Conservation (phyloP, 2,888 invertebrate species). For the Cabera pusaria region DNA sequence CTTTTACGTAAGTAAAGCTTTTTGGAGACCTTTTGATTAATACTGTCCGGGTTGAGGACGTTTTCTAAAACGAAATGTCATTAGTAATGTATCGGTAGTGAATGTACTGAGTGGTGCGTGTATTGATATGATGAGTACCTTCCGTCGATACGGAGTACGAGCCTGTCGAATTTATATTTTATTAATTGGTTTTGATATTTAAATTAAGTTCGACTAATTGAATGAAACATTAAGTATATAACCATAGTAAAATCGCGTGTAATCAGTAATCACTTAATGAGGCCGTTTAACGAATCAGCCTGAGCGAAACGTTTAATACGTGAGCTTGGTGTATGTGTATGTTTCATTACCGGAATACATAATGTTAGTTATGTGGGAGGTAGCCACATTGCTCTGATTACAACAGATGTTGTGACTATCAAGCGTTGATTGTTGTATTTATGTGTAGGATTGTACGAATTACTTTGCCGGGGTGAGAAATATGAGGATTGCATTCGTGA, state of each 20-base stretch:
- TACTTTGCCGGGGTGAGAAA: constrained; percentile 13
- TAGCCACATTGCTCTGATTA: constrained; percentile 36
- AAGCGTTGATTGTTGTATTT: constrained; percentile 25
- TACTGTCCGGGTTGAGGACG: constrained; percentile 25
- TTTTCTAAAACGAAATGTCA: constrained; percentile 14
- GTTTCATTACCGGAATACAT: constrained; percentile 31
- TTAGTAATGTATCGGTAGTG: constrained; percentile 9
- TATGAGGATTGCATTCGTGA: constrained; percentile 22
- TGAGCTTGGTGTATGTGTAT: constrained; percentile 32
- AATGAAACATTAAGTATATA: too few relatives aligned
- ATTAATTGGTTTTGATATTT: too few relatives aligned
- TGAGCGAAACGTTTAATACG: constrained; percentile 35
- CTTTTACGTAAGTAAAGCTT: constrained; percentile 19
- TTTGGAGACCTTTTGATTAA: constrained; percentile 32
- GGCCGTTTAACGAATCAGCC: constrained; percentile 29
- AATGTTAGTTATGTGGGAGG: constrained; percentile 28
- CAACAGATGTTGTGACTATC: constrained; percentile 31
- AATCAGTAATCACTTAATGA: constrained; percentile 12
- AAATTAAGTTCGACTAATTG: too few relatives aligned
- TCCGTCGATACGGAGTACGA: too few relatives aligned
- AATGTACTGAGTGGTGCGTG: too few relatives aligned
- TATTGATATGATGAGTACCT: too few relatives aligned
- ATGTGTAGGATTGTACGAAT: constrained; percentile 4
- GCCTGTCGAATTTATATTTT: too few relatives aligned
- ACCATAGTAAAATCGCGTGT: neutral